These are phyloP conservation scores for Zonotrichia albicollis DNA, from an alignment of 2,797 vertebrate genomes.

Conservation along the genomic window DNA sequence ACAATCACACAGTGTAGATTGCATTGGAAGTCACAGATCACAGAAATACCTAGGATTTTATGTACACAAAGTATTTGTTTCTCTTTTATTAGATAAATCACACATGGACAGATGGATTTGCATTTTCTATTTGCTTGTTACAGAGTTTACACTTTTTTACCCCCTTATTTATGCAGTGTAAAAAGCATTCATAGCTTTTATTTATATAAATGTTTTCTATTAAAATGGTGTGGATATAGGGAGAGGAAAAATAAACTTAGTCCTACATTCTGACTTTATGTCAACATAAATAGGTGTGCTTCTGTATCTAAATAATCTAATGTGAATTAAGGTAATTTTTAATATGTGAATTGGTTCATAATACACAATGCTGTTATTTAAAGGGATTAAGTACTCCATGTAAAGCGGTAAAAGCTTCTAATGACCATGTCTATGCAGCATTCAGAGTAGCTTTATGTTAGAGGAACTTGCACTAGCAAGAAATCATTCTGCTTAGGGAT, in stretches of 20 bases:
- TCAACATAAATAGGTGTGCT: not conserved
- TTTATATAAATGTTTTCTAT: not conserved
- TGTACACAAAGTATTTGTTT: not conserved
- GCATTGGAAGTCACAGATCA: not conserved
- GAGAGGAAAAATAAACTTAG: not conserved
- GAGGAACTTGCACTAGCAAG: not conserved
- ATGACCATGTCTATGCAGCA: not conserved
- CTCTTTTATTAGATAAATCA: not conserved
- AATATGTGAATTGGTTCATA: not conserved
- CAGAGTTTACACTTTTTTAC: not conserved
- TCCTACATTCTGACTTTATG: not conserved
- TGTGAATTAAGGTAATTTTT: not conserved
- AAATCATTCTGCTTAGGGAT: not conserved
- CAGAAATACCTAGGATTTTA: not conserved
- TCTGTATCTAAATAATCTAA: not conserved
- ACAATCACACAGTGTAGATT: not conserved
- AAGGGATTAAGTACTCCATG: not conserved
- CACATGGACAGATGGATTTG: not conserved
- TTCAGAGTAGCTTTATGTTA: not conserved
- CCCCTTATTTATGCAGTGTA: not conserved
- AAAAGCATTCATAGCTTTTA: not conserved
- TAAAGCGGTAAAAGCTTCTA: not conserved
- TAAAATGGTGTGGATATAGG: not conserved
- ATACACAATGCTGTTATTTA: not conserved
- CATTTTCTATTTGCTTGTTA: not conserved